Evolutionary conservation across 2,888 invertebrate species (phyloP), one percentile per base, ranked within the genome.

Genomic region (Tethea ocularis): DNA sequence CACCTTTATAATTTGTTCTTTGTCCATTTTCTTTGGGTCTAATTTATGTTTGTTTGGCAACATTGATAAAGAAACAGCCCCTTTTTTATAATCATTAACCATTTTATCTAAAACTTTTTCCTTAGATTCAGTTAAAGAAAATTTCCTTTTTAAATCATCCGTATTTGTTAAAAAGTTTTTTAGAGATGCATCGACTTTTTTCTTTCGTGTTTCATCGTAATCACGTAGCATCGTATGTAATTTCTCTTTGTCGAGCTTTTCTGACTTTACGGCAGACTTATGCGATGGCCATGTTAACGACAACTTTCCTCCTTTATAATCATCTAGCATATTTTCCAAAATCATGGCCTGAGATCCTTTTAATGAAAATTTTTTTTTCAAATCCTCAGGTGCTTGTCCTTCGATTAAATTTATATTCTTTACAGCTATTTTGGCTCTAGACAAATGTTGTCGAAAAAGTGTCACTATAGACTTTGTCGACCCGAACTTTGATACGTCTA

Each of bases 1-100:
- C 57, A 82, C 72, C 29, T 58, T 58, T 56, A 69, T 61, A 10
- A 82, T 57, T 52, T 66, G 60, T 0, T 61, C 54, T 60, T 76
- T 75, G 51, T 74, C 66, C 0, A 81, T 63, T 53, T 68, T 64
- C 29, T 76, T 74, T 5, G 33, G 58, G 22, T 72, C 63, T 57
- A 71, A 66, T 65, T 70, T 78, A 0, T 69, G 61, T 62, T 69
- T 72, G 17, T 67, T 61, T 52, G 75, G 70, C 59, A 76, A 13
- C 3, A 63, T 69, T 38, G 74, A 67, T 55, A 74, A 58, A 8
- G 76, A 70, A 3, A 80, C 51, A 46, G 63, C 68, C 23, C 75
- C 77, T 59, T 57, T 64, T 59, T 76, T 75, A 55, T 75, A 78
- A 57, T 80, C 79, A 17, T 66, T 62, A 3, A 82, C 55, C 64